Conservation (phyloP, 1,140 invertebrate species). For the Antheraea mylitta region DNA sequence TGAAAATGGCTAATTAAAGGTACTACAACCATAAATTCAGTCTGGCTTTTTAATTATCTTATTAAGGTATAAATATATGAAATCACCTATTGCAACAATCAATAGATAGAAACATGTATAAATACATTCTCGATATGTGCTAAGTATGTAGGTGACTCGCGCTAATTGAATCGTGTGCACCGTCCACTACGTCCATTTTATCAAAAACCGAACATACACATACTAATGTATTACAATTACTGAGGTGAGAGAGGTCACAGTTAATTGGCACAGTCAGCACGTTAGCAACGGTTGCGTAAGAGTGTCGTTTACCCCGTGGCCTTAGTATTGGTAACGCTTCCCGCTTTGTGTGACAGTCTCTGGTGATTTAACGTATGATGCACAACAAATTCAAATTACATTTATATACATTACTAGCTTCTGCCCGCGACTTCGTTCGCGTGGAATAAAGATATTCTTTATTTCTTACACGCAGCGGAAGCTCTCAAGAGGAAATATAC, state of each 20-base stretch:
- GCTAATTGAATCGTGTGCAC: constrained; percentile 33
- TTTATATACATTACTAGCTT: too few relatives aligned
- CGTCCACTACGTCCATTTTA: constrained; percentile 8
- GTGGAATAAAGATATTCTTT: too few relatives aligned
- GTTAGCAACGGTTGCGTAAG: constrained; percentile 51
- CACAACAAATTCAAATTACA: not conserved
- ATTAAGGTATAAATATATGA: too few relatives aligned
- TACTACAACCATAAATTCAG: too few relatives aligned
- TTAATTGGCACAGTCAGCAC: constrained; percentile 35
- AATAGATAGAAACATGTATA: not conserved
- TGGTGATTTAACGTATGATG: constrained; percentile 2
- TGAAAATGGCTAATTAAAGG: too few relatives aligned
- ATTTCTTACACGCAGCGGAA: too few relatives aligned
- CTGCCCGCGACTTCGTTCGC: too few relatives aligned
- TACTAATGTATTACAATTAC: not conserved
- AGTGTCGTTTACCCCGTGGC: constrained; percentile 70
- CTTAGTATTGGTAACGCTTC: constrained; percentile 59
- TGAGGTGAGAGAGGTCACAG: constrained; percentile 28
- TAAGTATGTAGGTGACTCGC: constrained; percentile 4
- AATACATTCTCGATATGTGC: not conserved
- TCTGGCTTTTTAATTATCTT: too few relatives aligned
- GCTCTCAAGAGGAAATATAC: too few relatives aligned
- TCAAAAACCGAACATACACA: constrained; percentile 9
- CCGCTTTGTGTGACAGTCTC: constrained; percentile 14
- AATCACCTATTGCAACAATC: too few relatives aligned